A percentile compares a stretch with the other conserved stretches of the same genome.
Evolutionary conservation across 2,797 vertebrate species (phyloP).

Genomic region (Anabacerthia variegaticeps): DNA sequence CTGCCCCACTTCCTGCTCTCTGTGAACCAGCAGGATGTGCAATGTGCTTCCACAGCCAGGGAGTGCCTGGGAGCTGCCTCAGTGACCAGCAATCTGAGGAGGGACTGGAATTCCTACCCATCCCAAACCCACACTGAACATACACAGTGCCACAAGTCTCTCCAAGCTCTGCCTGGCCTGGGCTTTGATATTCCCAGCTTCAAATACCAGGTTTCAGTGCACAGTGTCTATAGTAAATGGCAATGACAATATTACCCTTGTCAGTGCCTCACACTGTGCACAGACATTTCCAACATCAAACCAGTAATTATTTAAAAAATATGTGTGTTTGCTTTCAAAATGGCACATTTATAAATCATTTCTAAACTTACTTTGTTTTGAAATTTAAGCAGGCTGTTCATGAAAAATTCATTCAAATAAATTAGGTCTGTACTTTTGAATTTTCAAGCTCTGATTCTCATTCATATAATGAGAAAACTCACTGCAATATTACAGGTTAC

Average conservation of each 20-base stretch:
- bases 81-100: too few relatives aligned
- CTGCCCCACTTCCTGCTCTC: neutral
- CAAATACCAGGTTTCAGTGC: neutral
- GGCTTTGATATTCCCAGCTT: neutral
- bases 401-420: neutral
- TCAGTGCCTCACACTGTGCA: neutral
- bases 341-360: neutral
- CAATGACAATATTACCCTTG: fast-evolving
- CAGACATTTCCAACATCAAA: neutral
- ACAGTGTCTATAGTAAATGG: neutral
- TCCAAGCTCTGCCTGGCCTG: neutral
- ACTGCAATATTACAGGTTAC: neutral
- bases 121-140: neutral
- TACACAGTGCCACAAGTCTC: neutral
- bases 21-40: neutral
- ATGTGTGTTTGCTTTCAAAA: neutral
- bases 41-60: fast-evolving
- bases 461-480: neutral
- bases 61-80: neutral
- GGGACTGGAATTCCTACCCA: neutral
- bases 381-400: neutral
- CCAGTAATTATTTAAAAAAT: neutral
- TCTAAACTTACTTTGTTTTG: neutral
- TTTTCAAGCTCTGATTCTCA: neutral
- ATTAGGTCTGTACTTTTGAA: neutral